A percentile compares a stretch with the other conserved stretches of the same genome.
These are phyloP conservation scores for Corbicula japonica DNA, from an alignment of 2,888 invertebrate genomes.

Conservation along the genomic window DNA sequence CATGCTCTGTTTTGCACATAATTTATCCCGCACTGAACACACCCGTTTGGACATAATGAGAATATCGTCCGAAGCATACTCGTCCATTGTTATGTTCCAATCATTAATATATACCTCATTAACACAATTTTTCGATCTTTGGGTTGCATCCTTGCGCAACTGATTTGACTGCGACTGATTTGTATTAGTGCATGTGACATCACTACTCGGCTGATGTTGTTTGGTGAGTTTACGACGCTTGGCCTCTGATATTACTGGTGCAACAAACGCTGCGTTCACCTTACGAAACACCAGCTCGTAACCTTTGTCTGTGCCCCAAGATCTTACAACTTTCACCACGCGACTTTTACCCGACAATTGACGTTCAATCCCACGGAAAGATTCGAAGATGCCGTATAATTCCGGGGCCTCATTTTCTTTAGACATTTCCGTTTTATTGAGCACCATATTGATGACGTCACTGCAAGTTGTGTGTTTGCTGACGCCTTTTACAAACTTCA, in stretches of 20 bases:
- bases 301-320: slow-evolving; percentile 55
- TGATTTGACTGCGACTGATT: background rate
- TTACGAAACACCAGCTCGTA: slow-evolving; percentile 55
- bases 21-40: no score
- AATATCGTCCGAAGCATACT: no score
- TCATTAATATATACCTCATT: slow-evolving; percentile 27
- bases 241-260: slow-evolving; percentile 58
- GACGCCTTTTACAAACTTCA: slow-evolving; percentile 57
- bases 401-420: slow-evolving; percentile 31
- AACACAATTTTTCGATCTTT: slow-evolving; percentile 39
- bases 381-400: slow-evolving; percentile 60
- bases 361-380: slow-evolving; percentile 62
- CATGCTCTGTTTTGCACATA: no score
- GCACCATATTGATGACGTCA: slow-evolving; percentile 66
- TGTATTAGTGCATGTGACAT: background rate
- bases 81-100: background rate
- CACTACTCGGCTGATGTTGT: background rate
- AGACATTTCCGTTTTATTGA: slow-evolving; percentile 38
- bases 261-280: slow-evolving; percentile 40
- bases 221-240: slow-evolving; percentile 55
- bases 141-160: slow-evolving; percentile 11
- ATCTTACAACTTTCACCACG: slow-evolving; percentile 56
- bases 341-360: slow-evolving; percentile 54
- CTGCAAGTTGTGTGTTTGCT: slow-evolving; percentile 60
- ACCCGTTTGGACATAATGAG: no score